A percentile compares a stretch with the other conserved stretches of the same genome.
Evolutionary conservation across 2,797 vertebrate genomes (phyloP).

Genomic region (Lemur catta): DNA sequence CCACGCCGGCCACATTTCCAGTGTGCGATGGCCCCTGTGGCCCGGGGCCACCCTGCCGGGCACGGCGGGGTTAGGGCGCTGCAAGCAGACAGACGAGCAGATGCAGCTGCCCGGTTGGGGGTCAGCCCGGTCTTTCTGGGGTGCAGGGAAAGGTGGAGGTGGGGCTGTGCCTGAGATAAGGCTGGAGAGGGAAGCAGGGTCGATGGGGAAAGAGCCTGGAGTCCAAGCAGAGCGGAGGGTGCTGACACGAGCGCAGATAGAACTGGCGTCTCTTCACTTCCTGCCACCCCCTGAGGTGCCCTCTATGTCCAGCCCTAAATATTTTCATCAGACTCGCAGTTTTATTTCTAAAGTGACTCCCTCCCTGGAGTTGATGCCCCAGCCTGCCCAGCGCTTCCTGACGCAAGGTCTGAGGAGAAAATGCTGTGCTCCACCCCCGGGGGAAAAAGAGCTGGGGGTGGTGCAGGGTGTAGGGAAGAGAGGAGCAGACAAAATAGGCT

Average conservation of each 20-base stretch:
- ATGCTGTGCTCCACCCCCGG: too few relatives aligned
- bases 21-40: accelerated
- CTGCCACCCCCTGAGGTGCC: not conserved
- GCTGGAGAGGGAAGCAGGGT: not conserved
- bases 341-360: not conserved
- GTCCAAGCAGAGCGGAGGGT: accelerated
- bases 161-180: not conserved
- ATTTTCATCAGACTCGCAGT: not conserved
- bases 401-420: not conserved
- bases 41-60: accelerated
- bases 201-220: not conserved
- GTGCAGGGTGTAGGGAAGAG: not conserved
- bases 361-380: not conserved
- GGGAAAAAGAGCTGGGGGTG: not conserved
- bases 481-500: not conserved
- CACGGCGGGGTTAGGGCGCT: accelerated
- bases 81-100: not conserved
- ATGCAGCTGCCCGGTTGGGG: accelerated
- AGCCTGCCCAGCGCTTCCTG: too few relatives aligned
- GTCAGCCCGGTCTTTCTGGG: not conserved
- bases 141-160: not conserved
- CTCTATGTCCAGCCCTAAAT: not conserved
- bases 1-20: not conserved
- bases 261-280: too few relatives aligned
- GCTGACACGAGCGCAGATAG: not conserved